Base-by-base conservation (phyloP, 1,140 invertebrate species). In the Protaetia brevitarsis region DNA sequence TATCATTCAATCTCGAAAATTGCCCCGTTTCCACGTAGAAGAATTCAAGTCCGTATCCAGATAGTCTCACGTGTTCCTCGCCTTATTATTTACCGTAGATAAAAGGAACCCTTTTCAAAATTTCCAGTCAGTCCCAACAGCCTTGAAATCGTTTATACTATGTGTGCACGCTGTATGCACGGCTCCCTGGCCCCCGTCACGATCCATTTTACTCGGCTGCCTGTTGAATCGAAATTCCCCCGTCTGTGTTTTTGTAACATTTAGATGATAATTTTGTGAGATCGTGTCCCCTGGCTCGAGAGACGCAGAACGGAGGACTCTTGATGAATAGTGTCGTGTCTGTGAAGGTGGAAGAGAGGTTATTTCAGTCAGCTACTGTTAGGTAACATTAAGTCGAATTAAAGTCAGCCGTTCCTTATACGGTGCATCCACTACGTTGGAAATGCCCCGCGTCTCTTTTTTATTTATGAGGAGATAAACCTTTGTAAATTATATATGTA, bases 51-150 rank as follows among this genome's bases (percentile, higher is more conserved):
- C 41, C 19, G 11, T 51, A 16, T 7, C 3, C 19, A 51, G 41
- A 51, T 51, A 16, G 19, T 23, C 41, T 51, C 41, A 51, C 41
- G 16, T 51, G 41, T 19, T 23, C 19, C 26, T 6, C 6, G 19
- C 5, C 16, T 51, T 51, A 51, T 51, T 51, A 51, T 51, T 51
- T 51, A 51, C 41, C 16, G 41, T 51, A 51, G 41, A 51, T 51
- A 51, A 51, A 51, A 51, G 41, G 5, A 51, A 51, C 41, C 41
- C 41, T 21, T 51, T 51, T 51, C 41, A 51, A 51, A 45, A 51
- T 13, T 51, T 51, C 26, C 6, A 19, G 26, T n/a, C n/a, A n/a
- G 41, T 51, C 16, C 16, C 41, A 19, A n/a, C n/a, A n/a, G 41
- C 16, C 41, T 51, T 51, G 21, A 51, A 19, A 51, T 1, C 6